phyloP scores from a whole-genome alignment of 2,113 vertebrate species.

The Sander vitreus region DNA sequence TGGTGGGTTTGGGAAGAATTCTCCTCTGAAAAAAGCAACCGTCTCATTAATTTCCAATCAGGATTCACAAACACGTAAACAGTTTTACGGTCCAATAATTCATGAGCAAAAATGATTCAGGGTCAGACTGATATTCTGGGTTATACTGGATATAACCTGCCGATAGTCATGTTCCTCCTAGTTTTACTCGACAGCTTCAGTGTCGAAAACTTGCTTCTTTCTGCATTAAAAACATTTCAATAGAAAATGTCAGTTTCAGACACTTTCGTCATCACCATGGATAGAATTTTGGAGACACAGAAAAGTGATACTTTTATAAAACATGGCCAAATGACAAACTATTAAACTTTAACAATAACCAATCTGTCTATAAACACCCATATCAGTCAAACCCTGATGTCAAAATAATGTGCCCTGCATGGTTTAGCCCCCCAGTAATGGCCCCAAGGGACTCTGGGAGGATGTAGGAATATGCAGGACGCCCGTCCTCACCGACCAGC shows the following conservation, averaged over 20 bases:
- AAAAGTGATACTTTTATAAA: neutral
- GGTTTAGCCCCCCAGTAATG: constrained; percentile 79
- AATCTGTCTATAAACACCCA: too few species aligned
- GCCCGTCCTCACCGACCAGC: constrained; percentile 55
- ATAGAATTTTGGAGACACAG: neutral
- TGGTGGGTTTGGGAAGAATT: constrained; percentile 97
- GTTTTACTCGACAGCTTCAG: neutral
- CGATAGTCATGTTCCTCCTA: neutral
- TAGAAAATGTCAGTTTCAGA: neutral
- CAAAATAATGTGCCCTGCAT: constrained; percentile 74
- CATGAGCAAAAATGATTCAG: neutral
- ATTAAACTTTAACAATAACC: neutral
- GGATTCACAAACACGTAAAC: neutral
- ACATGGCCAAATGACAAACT: neutral
- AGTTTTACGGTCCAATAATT: neutral
- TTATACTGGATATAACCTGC: neutral
- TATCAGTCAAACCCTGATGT: neutral
- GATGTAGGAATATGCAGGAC: constrained; percentile 82
- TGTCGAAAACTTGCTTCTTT: neutral
- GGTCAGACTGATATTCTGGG: neutral
- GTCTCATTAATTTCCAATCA: neutral
- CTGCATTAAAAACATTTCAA: neutral
- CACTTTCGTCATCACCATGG: neutral
- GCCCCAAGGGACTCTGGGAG: constrained; percentile 75
- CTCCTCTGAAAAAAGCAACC: constrained; percentile 87